Base-by-base conservation (phyloP, 2,888 invertebrate genomes). In the Rhamphomyia laevipes region DNA sequence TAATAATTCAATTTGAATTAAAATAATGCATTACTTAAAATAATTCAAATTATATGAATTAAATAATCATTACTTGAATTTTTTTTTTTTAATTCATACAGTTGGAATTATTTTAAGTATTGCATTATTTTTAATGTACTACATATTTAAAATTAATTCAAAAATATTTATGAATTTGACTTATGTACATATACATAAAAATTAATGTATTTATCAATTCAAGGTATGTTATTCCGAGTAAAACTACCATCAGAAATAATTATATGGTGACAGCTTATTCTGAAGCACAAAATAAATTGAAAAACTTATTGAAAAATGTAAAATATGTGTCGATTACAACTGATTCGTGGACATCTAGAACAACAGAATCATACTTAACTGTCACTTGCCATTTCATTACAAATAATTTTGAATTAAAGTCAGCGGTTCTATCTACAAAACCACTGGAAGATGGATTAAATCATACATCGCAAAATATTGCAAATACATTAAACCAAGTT, bases 171-270 rank as follows among this genome's bases (percentile, higher is more conserved):
- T n/a, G n/a, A n/a, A n/a, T n/a, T n/a, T n/a, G n/a, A n/a, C n/a
- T n/a, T n/a, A 21, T 21, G 4, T 21, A 21, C 21, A 21, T 5
- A 4, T 3, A 21, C 5, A 21, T 5, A 4, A 21, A 21, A 4
- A 4, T 4, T 21, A 21, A 21, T 21, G 3, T 4, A 4, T 21
- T 4, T 21, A 21, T 21, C 5, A 21, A 58, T 51, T 59, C 60
- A 16, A 35, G n/a, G 5, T 61, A 60, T 55, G 50, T 40, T 17
- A 47, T 61, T 23, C 60, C 59, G 27, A 54, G 50, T 18, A 41
- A 41, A 6, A 21, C 21, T n/a, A 41, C 41, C n/a, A 23, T 41
- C 5, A 41, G 21, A 41, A 13, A 23, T n/a, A 41, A 23, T 12
- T 23, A 23, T 23, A 41, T 41, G 41, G 6, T 21, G 21, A 23